phyloP scores from a whole-genome alignment of 2,113 vertebrate species.

The Oxyura jamaicensis region DNA sequence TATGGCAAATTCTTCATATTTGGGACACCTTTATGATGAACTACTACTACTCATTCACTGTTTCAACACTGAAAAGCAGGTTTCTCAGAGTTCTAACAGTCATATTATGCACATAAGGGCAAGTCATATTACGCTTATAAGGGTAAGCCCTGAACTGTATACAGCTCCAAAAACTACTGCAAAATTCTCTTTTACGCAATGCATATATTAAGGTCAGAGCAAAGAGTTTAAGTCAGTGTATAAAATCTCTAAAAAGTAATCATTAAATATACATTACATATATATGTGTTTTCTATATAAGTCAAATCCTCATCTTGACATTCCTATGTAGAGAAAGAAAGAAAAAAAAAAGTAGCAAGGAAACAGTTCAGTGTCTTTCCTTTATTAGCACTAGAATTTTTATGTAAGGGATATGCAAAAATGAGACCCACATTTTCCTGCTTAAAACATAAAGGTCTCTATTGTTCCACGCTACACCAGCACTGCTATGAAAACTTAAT shows the following conservation, averaged over 20 bases:
- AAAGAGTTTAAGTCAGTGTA: not conserved
- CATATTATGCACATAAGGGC: not conserved
- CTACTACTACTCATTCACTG: not conserved
- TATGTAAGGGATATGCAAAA: slow-evolving; percentile 48
- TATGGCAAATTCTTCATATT: not conserved
- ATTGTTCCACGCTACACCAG: slow-evolving; percentile 55
- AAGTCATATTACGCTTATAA: not conserved
- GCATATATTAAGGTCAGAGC: not conserved
- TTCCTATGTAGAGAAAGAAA: not conserved
- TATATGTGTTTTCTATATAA: not conserved
- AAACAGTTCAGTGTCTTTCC: not conserved
- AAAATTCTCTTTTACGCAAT: not conserved
- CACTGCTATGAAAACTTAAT: slow-evolving; percentile 51
- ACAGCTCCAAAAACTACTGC: not conserved
- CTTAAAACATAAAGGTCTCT: slow-evolving; percentile 66
- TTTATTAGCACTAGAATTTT: slow-evolving; percentile 30
- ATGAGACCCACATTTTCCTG: slow-evolving; percentile 52
- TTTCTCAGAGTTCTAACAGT: not conserved
- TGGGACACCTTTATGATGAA: not conserved
- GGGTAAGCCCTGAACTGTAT: not conserved
- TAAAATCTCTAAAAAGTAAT: not conserved
- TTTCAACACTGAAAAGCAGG: not conserved
- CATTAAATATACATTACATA: not conserved
- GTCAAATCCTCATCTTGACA: not conserved
- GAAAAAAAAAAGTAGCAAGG: not conserved